phyloP scores from a whole-genome alignment of 2,113 vertebrate species.

The Equus quagga region DNA sequence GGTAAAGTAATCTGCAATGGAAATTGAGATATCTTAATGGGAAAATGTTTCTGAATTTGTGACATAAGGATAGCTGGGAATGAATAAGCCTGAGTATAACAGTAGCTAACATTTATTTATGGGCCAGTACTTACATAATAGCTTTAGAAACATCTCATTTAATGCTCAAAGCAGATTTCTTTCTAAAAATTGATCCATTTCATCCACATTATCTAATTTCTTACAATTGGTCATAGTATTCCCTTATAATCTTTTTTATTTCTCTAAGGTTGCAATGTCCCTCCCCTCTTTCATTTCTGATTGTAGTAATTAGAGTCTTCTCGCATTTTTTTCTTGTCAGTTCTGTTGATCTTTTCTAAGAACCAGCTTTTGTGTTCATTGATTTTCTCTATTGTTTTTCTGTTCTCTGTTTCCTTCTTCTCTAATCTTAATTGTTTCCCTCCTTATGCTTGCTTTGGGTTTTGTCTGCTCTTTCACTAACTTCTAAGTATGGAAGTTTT shows the following conservation, averaged over 20 bases:
- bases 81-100: background rate
- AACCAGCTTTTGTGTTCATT: background rate
- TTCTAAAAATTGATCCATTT: background rate
- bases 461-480: background rate
- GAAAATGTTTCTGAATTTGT: slow-evolving; percentile 6
- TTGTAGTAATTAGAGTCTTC: background rate
- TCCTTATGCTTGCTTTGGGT: background rate
- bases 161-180: background rate
- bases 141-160: background rate
- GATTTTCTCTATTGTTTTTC: background rate
- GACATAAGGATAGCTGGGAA: background rate
- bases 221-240: background rate
- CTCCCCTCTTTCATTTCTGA: background rate
- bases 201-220: background rate
- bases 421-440: background rate
- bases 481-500: background rate
- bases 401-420: background rate
- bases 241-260: background rate
- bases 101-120: background rate
- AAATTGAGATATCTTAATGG: background rate
- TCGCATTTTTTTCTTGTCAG: background rate
- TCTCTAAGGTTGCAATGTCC: background rate
- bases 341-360: background rate
- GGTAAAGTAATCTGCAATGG: background rate
- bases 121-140: background rate